A percentile compares a stretch with the other conserved stretches of the same genome.
Evolutionary conservation across 2,113 vertebrate species (phyloP).

Genomic region (Brachypteracias leptosomus): DNA sequence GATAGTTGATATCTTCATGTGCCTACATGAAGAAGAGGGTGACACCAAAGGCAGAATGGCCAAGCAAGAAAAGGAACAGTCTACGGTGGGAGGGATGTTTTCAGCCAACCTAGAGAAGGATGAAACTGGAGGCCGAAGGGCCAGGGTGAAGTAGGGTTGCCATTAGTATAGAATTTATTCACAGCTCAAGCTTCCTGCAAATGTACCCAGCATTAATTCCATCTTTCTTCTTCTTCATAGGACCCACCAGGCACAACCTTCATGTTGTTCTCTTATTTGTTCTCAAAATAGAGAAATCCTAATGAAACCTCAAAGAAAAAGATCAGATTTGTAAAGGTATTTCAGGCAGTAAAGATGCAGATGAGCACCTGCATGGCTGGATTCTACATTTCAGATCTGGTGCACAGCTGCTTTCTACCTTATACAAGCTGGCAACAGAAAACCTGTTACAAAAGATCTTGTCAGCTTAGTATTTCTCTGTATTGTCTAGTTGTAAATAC

Average conservation of each 20-base stretch:
- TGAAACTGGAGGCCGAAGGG: not conserved
- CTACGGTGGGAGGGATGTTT: not conserved
- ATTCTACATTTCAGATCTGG: not conserved
- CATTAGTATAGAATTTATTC: not conserved
- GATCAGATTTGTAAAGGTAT: not conserved
- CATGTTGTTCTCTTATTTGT: not conserved
- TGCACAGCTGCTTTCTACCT: not conserved
- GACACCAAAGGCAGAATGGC: not conserved
- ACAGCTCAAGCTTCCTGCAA: not conserved
- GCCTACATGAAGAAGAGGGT: not conserved
- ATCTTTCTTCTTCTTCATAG: not conserved
- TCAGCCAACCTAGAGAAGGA: not conserved
- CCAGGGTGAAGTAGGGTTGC: not conserved
- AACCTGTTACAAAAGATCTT: not conserved
- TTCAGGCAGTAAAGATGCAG: not conserved
- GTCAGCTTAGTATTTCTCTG: not conserved
- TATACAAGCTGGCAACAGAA: not conserved
- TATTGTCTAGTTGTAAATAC: not conserved
- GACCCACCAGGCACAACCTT: not conserved
- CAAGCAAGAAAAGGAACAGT: not conserved
- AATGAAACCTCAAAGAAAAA: not conserved
- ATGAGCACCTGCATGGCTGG: not conserved
- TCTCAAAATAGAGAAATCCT: not conserved
- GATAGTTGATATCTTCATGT: fast-evolving
- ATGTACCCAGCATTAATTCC: not conserved